Evolutionary conservation across 2,797 vertebrate genomes (phyloP).

Genomic region (Oryzias dopingdopingensis): DNA sequence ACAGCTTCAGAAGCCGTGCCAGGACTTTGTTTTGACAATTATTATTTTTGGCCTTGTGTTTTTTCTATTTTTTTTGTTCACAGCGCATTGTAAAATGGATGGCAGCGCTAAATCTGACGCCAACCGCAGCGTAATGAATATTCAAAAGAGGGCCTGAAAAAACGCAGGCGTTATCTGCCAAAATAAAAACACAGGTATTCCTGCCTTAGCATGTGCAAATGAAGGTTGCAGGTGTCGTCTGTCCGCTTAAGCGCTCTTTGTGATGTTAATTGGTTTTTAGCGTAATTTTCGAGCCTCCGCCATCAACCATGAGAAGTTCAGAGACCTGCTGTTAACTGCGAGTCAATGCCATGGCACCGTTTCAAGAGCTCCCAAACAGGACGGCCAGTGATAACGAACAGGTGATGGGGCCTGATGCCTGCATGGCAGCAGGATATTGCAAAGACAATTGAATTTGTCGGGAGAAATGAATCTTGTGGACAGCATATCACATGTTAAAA

Average conservation of each 20-base stretch:
- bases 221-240: conserved; percentile 79
- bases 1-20: conserved; percentile 59
- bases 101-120: conserved; percentile 47
- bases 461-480: conserved; percentile 80
- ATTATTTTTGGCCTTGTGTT: conserved; percentile 56
- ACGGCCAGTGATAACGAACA: conserved; percentile 77
- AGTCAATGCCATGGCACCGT: conserved; percentile 72
- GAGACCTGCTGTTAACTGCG: conserved; percentile 76
- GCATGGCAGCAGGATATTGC: conserved; percentile 74
- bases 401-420: conserved; percentile 77
- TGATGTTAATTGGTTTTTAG: conserved; percentile 85
- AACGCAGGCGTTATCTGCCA: conserved; percentile 71
- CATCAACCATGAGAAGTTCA: conserved; percentile 81
- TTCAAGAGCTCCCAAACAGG: conserved; percentile 76
- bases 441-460: conserved; percentile 79
- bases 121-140: conserved; percentile 53
- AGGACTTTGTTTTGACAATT: conserved; percentile 61
- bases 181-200: conserved; percentile 79
- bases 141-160: conserved; percentile 55
- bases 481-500: conserved; percentile 78
- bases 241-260: conserved; percentile 76
- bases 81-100: conserved; percentile 42
- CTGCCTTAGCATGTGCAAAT: conserved; percentile 77
- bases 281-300: conserved; percentile 75
- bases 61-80: conserved; percentile 39